phyloP scores from a whole-genome alignment of 2,888 invertebrate genomes.

The Oxytorus armatus region DNA sequence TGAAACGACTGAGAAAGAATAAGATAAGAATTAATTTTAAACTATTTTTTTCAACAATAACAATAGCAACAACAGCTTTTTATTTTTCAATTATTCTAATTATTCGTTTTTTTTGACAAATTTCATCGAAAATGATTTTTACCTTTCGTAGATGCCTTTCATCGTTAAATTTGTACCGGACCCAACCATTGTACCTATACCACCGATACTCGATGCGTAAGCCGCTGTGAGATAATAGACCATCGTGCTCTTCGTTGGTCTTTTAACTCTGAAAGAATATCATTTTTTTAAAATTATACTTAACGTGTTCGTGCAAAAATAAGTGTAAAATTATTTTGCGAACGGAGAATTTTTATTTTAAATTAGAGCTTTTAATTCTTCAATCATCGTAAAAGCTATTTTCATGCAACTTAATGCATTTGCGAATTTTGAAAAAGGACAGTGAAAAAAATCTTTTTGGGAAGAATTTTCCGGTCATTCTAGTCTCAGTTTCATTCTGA shows the following conservation, averaged over 20 bases:
- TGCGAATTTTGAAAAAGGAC: too few species aligned
- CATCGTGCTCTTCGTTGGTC: conserved; percentile 90
- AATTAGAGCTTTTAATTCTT: too few species aligned
- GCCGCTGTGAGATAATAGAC: conserved; percentile 93
- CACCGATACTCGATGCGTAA: conserved; percentile 92
- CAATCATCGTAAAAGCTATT: too few species aligned
- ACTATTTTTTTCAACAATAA: neutral
- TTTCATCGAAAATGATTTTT: conserved; percentile 74
- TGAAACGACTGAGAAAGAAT: conserved; percentile 86
- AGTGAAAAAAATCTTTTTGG: too few species aligned
- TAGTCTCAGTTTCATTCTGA: too few species aligned
- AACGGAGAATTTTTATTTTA: too few species aligned
- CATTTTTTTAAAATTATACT: neutral
- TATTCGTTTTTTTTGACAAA: neutral
- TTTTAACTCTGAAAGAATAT: conserved; percentile 84
- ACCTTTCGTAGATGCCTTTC: conserved; percentile 91
- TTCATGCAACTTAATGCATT: too few species aligned
- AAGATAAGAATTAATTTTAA: neutral
- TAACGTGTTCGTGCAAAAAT: neutral
- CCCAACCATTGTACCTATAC: conserved; percentile 90
- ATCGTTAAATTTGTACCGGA: conserved; percentile 94
- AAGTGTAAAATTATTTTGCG: neutral
- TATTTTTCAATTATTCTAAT: neutral
- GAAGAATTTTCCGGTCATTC: too few species aligned
- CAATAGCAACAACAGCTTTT: neutral